Percentiles rank a stretch among this genome's conserved stretches.
Evolutionary conservation across 2,113 vertebrate species (phyloP).

Genomic region (Aramus guarauna): DNA sequence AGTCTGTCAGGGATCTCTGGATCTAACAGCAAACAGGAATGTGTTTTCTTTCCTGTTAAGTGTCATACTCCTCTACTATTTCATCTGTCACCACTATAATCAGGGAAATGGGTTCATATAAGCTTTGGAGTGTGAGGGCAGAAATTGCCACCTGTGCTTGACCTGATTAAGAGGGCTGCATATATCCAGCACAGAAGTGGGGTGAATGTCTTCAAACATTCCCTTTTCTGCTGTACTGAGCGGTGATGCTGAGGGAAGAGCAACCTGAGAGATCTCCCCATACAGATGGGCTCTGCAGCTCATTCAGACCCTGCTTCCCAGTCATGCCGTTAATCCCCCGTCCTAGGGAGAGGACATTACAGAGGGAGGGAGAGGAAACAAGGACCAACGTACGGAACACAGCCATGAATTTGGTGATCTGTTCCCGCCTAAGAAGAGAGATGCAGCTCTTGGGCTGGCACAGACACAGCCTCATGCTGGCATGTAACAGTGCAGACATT

Average conservation of each 20-base stretch:
- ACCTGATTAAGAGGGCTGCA: neutral
- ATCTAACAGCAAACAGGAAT: neutral
- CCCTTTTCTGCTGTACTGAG: neutral
- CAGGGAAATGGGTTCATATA: neutral
- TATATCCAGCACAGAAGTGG: neutral
- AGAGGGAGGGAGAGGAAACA: neutral
- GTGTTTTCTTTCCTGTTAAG: neutral
- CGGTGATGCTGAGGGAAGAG: neutral
- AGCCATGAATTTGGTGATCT: neutral
- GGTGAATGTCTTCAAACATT: neutral
- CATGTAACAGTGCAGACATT: accelerated
- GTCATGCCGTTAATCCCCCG: neutral
- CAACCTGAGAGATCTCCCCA: neutral
- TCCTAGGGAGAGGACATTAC: neutral
- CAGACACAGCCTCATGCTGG: accelerated
- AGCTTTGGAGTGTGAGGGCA: neutral
- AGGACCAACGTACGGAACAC: neutral
- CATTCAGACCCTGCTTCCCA: neutral
- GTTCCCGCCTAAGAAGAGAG: neutral
- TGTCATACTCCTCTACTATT: neutral
- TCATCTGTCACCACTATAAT: neutral
- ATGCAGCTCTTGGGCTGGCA: neutral
- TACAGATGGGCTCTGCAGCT: neutral
- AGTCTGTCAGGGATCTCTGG: neutral
- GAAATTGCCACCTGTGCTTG: neutral